These are phyloP conservation scores for Leistus spinibarbis DNA, from an alignment of 2,888 invertebrate species.

Conservation along the genomic window DNA sequence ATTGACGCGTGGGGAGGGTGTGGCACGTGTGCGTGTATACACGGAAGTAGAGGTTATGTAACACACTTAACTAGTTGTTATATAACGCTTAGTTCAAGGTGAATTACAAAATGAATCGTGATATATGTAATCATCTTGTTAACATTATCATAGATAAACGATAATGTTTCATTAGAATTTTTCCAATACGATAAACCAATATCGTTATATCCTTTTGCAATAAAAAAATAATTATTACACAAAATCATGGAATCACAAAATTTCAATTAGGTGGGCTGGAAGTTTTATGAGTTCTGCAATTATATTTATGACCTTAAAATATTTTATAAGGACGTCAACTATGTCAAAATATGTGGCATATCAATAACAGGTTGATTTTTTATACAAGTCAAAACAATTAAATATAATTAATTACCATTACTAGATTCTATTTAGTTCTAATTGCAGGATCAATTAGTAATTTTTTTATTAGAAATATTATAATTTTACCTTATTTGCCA, in stretches of 20 bases:
- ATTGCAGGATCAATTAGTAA: background rate
- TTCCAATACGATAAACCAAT: conserved; percentile 1
- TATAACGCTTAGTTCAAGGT: conserved; percentile 2
- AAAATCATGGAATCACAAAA: too few relatives aligned
- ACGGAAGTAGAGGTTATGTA: background rate
- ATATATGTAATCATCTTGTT: conserved; percentile 14
- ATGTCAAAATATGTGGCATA: background rate
- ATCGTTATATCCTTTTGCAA: too few relatives aligned
- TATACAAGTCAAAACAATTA: background rate
- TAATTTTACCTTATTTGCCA: background rate
- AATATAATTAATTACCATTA: background rate
- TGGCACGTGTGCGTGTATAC: background rate
- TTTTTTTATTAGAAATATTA: background rate
- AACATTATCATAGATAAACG: conserved; percentile 10
- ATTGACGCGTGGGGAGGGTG: background rate
- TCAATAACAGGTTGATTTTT: background rate
- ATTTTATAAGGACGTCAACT: background rate
- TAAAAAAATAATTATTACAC: too few relatives aligned
- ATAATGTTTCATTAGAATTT: conserved; percentile 2
- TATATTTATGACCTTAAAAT: background rate
- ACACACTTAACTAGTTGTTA: background rate
- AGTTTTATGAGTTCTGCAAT: background rate
- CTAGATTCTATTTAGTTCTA: background rate
- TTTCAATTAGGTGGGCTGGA: too few relatives aligned
- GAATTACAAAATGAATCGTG: background rate